phyloP scores from a whole-genome alignment of 1,140 invertebrate species.

The Drosophila paulistorum region DNA sequence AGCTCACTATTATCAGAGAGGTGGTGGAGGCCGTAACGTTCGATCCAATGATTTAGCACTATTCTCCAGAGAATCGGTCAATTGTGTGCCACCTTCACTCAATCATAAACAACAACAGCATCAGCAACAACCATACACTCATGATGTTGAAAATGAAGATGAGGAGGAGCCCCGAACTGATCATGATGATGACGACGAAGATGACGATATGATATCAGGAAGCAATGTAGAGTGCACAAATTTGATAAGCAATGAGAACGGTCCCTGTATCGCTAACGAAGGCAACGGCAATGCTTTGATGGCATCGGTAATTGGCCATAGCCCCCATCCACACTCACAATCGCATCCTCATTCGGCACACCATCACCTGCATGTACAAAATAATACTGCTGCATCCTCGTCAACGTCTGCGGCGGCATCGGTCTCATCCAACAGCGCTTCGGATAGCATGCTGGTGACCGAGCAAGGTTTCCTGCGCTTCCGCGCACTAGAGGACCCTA shows the following conservation, averaged over 20 bases:
- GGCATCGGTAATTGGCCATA: conserved; percentile 20
- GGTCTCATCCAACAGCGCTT: conserved; percentile 54
- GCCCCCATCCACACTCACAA: conserved; percentile 13
- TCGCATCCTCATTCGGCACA: conserved; percentile 23
- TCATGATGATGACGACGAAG: conserved; percentile 46
- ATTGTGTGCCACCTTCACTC: conserved; percentile 11
- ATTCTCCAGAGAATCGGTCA: conserved; percentile 19
- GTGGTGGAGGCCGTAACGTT: conserved; percentile 9
- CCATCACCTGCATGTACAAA: conserved; percentile 45
- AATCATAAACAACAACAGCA: conserved; percentile 40
- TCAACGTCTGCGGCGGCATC: conserved; percentile 31
- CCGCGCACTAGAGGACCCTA: conserved; percentile 86
- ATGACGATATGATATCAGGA: conserved; percentile 68
- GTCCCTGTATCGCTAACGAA: conserved; percentile 30
- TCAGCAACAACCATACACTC: conserved; percentile 45
- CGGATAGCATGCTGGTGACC: conserved; percentile 90
- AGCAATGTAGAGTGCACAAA: conserved; percentile 74
- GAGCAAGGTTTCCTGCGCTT: conserved; percentile 94
- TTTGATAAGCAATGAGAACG: conserved; percentile 56
- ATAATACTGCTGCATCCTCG: conserved; percentile 29
- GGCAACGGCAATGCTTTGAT: conserved; percentile 20
- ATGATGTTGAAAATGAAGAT: conserved; percentile 61
- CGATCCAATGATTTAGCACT: conserved; percentile 19
- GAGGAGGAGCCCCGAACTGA: conserved; percentile 36
- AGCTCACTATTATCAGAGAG: conserved; percentile 42